Conservation (phyloP, 2,113 vertebrate species). For the Machaerirhynchus nigripectus region DNA sequence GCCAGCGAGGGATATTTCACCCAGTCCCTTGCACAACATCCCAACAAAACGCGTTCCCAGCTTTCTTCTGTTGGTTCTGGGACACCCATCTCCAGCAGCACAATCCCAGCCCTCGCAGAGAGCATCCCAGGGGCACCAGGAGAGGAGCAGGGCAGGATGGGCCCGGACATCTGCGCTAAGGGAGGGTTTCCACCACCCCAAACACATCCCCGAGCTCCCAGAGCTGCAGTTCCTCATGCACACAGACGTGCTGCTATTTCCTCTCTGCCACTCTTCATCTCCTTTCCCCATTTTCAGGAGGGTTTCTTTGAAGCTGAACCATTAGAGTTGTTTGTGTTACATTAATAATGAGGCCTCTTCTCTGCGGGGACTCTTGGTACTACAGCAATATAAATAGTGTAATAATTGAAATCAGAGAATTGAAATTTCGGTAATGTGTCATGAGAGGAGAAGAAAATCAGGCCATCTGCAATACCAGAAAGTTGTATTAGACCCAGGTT, state of each 20-base stretch:
- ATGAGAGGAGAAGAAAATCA: constrained; percentile 28
- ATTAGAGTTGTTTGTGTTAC: background rate
- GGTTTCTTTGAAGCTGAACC: constrained; percentile 7
- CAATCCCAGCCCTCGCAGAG: background rate
- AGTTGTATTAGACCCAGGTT: constrained; percentile 30
- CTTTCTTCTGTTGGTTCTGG: background rate
- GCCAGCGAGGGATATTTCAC: background rate
- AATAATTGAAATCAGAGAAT: constrained; percentile 62
- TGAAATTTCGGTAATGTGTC: background rate
- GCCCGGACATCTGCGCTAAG: accelerated
- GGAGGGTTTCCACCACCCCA: background rate
- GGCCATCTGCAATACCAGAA: constrained; percentile 22
- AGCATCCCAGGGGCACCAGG: background rate
- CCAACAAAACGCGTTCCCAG: background rate
- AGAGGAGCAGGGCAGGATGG: accelerated
- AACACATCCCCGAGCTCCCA: background rate
- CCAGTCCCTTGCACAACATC: accelerated
- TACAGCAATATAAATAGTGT: background rate
- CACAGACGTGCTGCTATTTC: background rate
- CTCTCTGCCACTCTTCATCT: background rate
- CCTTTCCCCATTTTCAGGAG: background rate
- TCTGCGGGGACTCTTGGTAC: background rate
- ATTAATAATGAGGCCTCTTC: constrained; percentile 9
- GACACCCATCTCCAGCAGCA: background rate
- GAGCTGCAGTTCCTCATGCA: background rate